Conservation (phyloP, 2,113 vertebrate genomes). For the Bettongia penicillata region DNA sequence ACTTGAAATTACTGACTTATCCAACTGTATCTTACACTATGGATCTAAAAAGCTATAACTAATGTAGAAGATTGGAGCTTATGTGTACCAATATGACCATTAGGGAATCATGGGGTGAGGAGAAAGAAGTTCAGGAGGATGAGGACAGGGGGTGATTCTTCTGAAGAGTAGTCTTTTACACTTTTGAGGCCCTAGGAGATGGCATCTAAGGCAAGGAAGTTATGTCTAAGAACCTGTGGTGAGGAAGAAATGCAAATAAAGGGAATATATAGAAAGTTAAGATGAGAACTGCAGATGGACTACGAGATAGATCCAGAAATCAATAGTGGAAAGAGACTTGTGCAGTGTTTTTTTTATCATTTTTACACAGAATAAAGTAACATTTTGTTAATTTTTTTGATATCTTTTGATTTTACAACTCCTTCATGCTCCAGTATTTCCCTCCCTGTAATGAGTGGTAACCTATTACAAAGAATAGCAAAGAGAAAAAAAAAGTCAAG, state of each 20-base stretch:
- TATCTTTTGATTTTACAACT: background rate
- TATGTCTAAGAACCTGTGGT: background rate
- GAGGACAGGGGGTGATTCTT: background rate
- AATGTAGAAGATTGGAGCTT: background rate
- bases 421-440: background rate
- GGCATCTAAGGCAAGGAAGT: background rate
- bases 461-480: background rate
- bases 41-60: background rate
- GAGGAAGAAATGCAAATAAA: background rate
- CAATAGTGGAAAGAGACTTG: background rate
- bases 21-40: background rate
- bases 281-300: background rate
- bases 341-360: background rate
- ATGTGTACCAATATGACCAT: background rate
- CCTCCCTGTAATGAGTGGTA: background rate
- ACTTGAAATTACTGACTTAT: background rate
- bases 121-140: background rate
- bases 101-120: background rate
- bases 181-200: background rate
- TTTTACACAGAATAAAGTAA: background rate
- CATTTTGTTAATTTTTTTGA: too few species aligned
- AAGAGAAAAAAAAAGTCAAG: background rate
- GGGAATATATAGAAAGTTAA: background rate
- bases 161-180: background rate
- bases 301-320: background rate